These are phyloP conservation scores for Brachyhypopomus gauderio DNA, from an alignment of 2,113 vertebrate genomes.

Conservation along the genomic window DNA sequence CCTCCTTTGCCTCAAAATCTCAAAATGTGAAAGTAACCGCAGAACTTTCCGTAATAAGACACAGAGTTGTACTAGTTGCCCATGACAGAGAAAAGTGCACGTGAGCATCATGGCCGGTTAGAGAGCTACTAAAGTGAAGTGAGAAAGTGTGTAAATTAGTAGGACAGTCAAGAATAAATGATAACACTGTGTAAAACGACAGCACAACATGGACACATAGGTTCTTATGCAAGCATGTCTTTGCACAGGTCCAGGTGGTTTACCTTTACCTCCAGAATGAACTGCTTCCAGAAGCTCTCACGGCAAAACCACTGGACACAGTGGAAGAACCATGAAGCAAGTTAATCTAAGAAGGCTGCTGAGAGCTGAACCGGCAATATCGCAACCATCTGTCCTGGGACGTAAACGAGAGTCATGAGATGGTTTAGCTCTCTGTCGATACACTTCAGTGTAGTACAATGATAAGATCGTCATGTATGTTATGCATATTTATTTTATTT, in stretches of 20 bases:
- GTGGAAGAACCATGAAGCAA: constrained; percentile 56
- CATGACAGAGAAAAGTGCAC: no score
- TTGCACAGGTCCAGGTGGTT: constrained; percentile 72
- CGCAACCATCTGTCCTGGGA: no score
- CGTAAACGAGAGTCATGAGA: background rate
- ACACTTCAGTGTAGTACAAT: background rate
- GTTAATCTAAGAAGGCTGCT: background rate
- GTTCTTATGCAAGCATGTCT: constrained; percentile 10
- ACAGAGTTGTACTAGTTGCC: no score
- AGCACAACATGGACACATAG: background rate
- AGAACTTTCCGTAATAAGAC: no score
- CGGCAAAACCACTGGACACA: constrained; percentile 61
- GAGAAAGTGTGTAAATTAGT: no score
- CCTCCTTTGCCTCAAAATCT: background rate
- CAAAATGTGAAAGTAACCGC: background rate
- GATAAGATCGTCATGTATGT: background rate
- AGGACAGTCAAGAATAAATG: no score
- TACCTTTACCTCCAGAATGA: constrained; percentile 71
- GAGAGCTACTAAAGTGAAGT: no score
- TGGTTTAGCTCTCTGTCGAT: background rate
- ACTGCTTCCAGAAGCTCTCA: constrained; percentile 67
- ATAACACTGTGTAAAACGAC: background rate
- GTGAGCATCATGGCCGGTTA: no score
- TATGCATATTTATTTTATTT: constrained; percentile 40
- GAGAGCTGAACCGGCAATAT: no score